Evolutionary conservation across 2,888 invertebrate genomes (phyloP).

Genomic region (Camponotus fellah): DNA sequence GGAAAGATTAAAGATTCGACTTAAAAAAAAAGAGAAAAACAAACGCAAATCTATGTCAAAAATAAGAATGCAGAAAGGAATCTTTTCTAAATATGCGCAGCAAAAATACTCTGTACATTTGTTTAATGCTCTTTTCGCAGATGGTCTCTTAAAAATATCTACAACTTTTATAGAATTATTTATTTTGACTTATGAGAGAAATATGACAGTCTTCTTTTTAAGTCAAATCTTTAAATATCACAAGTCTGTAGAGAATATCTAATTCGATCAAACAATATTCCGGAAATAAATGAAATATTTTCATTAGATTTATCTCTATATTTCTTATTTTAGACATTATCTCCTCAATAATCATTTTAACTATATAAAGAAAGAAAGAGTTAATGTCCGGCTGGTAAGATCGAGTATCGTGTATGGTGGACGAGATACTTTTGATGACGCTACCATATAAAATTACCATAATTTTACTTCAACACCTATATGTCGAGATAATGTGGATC

Average conservation of each 20-base stretch:
- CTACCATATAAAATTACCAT: constrained; percentile 44
- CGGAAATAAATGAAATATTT: constrained; percentile 9
- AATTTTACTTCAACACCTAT: constrained; percentile 52
- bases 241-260: not conserved
- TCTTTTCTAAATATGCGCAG: not conserved
- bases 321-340: not conserved
- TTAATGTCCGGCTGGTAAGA: constrained; percentile 14
- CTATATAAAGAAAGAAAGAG: constrained; percentile 11
- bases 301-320: constrained; percentile 1
- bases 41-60: not conserved
- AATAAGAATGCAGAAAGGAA: not conserved
- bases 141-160: constrained; percentile 11
- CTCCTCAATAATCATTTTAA: not conserved
- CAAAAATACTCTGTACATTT: constrained; percentile 19
- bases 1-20: not conserved
- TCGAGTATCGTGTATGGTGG: not conserved
- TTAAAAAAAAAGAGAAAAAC: not conserved
- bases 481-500: constrained; percentile 52
- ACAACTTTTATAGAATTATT: constrained; percentile 23
- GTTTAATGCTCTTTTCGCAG: not conserved
- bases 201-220: not conserved
- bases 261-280: not conserved
- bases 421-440: constrained; percentile 28
- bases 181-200: not conserved
- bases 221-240: constrained; percentile 11